A percentile compares a stretch with the other conserved stretches of the same genome.
These are phyloP conservation scores for Cacatua alba DNA, from an alignment of 2,113 vertebrate species.

Conservation along the genomic window DNA sequence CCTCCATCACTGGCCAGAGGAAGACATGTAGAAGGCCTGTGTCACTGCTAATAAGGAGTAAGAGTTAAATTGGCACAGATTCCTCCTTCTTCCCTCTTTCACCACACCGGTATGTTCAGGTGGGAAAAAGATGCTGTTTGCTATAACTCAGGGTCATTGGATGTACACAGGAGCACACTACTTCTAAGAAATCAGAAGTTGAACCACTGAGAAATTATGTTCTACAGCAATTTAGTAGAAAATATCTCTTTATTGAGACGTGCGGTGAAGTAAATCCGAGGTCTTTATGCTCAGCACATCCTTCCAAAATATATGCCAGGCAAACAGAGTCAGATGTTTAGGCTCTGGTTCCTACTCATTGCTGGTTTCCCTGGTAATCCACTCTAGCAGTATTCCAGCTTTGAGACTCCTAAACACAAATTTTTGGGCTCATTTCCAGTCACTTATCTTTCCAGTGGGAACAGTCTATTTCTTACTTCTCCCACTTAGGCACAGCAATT, in stretches of 20 bases:
- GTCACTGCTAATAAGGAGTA: neutral
- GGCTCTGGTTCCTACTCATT: constrained; percentile 11
- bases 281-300: neutral
- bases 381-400: constrained; percentile 42
- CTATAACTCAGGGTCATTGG: neutral
- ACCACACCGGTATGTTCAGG: neutral
- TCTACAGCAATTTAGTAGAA: neutral
- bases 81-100: neutral
- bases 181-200: neutral
- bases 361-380: constrained; percentile 61
- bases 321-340: constrained; percentile 51
- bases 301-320: neutral
- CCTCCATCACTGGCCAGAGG: neutral
- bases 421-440: constrained; percentile 68
- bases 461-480: constrained; percentile 60
- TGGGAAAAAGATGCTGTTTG: neutral
- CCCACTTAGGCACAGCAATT: constrained; percentile 46
- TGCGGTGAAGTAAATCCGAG: neutral
- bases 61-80: neutral
- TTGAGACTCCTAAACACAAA: constrained; percentile 49
- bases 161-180: neutral
- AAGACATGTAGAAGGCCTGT: neutral
- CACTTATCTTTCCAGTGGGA: constrained; percentile 62
- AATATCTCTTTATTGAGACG: neutral
- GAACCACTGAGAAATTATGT: neutral